phyloP scores from a whole-genome alignment of 2,113 vertebrate genomes.

The Zootoca vivipara region DNA sequence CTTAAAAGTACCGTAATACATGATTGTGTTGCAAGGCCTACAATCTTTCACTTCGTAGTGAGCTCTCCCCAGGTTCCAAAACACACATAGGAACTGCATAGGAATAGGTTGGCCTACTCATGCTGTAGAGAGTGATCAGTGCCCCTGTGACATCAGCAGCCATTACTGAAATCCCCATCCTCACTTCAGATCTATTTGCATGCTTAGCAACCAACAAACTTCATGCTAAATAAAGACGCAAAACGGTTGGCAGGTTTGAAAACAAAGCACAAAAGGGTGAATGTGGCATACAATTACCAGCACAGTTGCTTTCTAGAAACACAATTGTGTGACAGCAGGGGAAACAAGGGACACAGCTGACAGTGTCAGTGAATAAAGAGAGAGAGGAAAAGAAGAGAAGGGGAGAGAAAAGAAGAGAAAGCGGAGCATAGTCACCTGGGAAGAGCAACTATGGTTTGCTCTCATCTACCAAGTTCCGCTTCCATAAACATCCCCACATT shows the following conservation, averaged over 20 bases:
- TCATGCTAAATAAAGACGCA: not conserved
- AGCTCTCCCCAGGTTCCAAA: not conserved
- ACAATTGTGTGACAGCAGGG: not conserved
- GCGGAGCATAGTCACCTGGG: not conserved
- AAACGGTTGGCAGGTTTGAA: not conserved
- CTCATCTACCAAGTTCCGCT: not conserved
- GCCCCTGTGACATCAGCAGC: not conserved
- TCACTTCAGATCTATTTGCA: not conserved
- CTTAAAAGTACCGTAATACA: no score
- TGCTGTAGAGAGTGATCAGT: not conserved
- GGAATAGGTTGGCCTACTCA: not conserved
- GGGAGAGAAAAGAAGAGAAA: not conserved
- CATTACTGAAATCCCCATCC: not conserved
- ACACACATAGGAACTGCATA: not conserved
- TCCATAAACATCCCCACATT: not conserved
- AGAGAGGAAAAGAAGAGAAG: not conserved
- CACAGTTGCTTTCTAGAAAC: not conserved
- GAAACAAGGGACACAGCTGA: not conserved
- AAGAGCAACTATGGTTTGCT: not conserved
- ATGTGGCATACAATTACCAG: not conserved
- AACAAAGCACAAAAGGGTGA: not conserved
- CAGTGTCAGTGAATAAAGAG: not conserved
- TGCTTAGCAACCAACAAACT: not conserved
- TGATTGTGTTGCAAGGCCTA: no score
- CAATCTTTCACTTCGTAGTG: not conserved